A percentile compares a stretch with the other conserved stretches of the same genome.
Conservation (phyloP, 2,888 invertebrate genomes). For the Campoplex nolae region DNA sequence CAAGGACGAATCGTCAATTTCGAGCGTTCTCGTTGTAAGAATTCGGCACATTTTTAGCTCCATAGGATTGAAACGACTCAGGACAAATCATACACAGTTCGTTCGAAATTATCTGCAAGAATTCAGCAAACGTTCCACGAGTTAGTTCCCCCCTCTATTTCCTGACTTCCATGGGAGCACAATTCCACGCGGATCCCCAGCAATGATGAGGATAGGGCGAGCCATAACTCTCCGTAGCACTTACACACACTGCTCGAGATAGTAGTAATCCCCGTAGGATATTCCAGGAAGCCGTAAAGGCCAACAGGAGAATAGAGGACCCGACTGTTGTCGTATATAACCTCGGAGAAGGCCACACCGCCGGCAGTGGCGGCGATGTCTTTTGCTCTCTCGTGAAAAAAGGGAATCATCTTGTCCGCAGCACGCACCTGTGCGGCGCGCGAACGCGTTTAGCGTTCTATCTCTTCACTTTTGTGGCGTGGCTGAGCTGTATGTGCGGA, state of each 20-base stretch:
- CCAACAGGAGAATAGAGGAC: constrained; percentile 35
- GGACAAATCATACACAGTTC: neutral
- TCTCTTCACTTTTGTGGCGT: constrained; percentile 48
- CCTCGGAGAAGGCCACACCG: constrained; percentile 38
- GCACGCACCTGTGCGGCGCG: constrained; percentile 69
- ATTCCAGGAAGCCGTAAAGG: constrained; percentile 65
- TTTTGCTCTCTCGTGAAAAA: constrained; percentile 53
- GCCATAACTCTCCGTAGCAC: constrained; percentile 61
- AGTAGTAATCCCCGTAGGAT: constrained; percentile 45
- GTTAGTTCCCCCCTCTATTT: constrained; percentile 29
- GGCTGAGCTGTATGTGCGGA: constrained; percentile 6
- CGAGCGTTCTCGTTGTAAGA: neutral
- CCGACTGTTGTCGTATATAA: constrained; percentile 39
- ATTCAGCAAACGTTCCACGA: constrained; percentile 33
- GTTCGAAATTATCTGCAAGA: constrained; percentile 44
- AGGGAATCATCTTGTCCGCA: constrained; percentile 44
- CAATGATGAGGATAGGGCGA: constrained; percentile 53
- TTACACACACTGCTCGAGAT: constrained; percentile 10
- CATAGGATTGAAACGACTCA: neutral
- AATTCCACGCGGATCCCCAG: constrained; percentile 46
- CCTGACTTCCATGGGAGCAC: constrained; percentile 52
- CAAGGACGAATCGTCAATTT: constrained; percentile 26
- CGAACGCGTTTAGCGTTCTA: constrained; percentile 52
- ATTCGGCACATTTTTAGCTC: constrained; percentile 1
- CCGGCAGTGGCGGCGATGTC: constrained; percentile 58